Base-by-base conservation (phyloP, 2,888 invertebrate species). In the Criorhina ranunculi region DNA sequence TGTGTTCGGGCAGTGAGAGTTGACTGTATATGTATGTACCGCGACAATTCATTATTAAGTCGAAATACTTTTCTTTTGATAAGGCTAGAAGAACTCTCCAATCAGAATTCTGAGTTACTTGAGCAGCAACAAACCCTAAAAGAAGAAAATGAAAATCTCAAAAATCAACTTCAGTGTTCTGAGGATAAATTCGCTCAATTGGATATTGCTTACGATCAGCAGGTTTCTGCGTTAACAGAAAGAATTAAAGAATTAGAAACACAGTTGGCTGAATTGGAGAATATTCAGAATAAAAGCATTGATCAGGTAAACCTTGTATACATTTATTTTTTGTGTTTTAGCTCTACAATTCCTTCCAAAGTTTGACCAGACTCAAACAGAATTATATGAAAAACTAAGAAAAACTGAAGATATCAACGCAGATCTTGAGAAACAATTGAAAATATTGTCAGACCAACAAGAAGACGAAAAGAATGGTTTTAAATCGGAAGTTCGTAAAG, bases 181-280 rank as follows among this genome's bases (percentile, higher is more conserved):
- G 80, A 85, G 6, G 59, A 66, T 19, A 70, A 53, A 75, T 85
- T 85, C 7, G 80, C 80, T 12, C 64, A 85, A 15, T 17, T 85
- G 40, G 85, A 85, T 42, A 70, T 80, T 15, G 33, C 42, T 9
- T 85, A 85, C 19, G 85, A 80, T 51, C 37, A 80, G 5, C 49
- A 85, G 33, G 24, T 69, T 7, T 59, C 70, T 40, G 6, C 46
- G 5, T 66, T 75, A 24, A 37, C 49, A 1, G 40, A 75, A 31
- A 70, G 9, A 8, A 66, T 59, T n/a, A 42, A 24, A 5, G 53
- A 51, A 2, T 11, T 80, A 8, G 37, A 70, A 8, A 8, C 19
- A n/a, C 42, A 64, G 9, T 11, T 75, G 5, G 1, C 4, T 0
- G 11, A 37, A 0, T 33, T 69, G 1, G 8, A 59, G n/a, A 11